phyloP scores from a whole-genome alignment of 2,797 vertebrate species.

The Cossypha caffra region DNA sequence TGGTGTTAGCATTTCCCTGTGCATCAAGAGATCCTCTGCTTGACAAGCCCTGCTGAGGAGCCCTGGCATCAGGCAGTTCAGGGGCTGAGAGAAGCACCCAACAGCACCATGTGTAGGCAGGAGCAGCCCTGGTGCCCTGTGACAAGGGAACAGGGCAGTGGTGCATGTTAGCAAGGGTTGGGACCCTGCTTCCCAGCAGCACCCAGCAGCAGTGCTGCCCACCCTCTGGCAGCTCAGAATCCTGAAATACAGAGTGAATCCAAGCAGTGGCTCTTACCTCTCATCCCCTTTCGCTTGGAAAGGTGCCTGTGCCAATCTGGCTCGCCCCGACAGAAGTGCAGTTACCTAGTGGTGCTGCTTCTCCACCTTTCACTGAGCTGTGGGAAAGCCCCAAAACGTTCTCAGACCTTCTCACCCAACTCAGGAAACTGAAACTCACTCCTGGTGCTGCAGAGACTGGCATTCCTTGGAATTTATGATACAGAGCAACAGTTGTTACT shows the following conservation, averaged over 20 bases:
- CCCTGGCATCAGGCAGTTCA: neutral
- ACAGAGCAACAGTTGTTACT: neutral
- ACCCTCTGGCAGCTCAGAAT: neutral
- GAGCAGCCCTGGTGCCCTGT: neutral
- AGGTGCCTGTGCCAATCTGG: neutral
- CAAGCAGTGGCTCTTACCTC: neutral
- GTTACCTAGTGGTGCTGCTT: neutral
- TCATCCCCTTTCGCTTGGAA: neutral
- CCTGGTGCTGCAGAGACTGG: neutral
- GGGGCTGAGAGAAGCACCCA: neutral
- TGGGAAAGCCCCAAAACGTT: neutral
- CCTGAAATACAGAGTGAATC: neutral
- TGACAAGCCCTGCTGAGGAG: neutral
- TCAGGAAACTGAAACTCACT: neutral
- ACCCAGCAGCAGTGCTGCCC: neutral
- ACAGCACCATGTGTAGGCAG: neutral
- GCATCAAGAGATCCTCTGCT: neutral
- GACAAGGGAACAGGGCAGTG: neutral
- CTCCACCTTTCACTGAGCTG: neutral
- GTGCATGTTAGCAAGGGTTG: rapidly evolving
- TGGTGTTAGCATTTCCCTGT: rapidly evolving
- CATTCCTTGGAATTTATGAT: neutral
- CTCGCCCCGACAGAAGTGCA: neutral
- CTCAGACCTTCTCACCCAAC: neutral
- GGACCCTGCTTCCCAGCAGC: neutral